Base-by-base conservation (phyloP, 2,797 vertebrate species). In the Gadopsis bispinosus region DNA sequence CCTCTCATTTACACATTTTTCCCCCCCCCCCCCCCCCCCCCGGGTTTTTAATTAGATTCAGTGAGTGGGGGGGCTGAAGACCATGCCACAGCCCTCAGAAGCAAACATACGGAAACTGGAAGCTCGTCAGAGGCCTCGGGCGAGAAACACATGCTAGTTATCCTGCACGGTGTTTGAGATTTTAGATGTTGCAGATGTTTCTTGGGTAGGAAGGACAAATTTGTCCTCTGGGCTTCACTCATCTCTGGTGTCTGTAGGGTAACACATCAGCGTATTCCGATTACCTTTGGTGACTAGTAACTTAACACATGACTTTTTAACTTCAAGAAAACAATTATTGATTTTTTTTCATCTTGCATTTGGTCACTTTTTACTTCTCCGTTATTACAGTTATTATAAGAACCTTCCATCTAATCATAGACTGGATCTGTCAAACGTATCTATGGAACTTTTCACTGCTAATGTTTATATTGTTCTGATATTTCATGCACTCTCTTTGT, bases 121-220 rank as follows among this genome's bases (percentile, higher is more conserved):
- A 56, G 78, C 48, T 64, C 48, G 56, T 68, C 43, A 22, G 73
- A 47, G 17, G 39, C 87, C 73, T 35, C 0, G n/a, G 83, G 85
- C 51, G 2, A 80, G n/a, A 33, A 83, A 77, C 76, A 53, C 69
- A 83, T 77, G 81, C 71, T 75, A 77, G 80, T 74, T 79, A 67
- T 73, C 75, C 59, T 50, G 59, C 54, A 43, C 39, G 64, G 29
- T 71, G 71, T 72, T 79, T 83, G 51, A 69, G 72, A 59, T 69
- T 77, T 89, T 63, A 82, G 69, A 86, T 56, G 73, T 69, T 72
- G 51, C 84, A 87, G 77, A 85, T 86, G 75, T 87, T 84, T 81
- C 60, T 50, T 29, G 20, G 41, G 43, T 47, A 7, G 56, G 54
- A 51, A 64, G 54, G 47, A 59, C 63, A 73, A 9, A 55, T 26